Conservation (phyloP, 1,140 invertebrate species). For the Paralvinella palmiformis region DNA sequence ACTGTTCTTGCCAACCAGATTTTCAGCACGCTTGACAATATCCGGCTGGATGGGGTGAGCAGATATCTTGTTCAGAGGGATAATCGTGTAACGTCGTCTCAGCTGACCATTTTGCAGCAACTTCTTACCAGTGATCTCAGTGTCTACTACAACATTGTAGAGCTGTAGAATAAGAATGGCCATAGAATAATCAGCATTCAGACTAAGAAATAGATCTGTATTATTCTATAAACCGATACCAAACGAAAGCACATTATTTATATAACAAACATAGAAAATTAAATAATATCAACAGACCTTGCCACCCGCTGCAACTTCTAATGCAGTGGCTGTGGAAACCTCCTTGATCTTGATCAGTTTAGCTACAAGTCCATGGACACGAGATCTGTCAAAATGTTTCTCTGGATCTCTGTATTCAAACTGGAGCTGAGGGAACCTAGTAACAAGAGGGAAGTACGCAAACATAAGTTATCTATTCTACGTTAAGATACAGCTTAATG, state of each 20-base stretch:
- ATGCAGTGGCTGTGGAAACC: conserved; percentile 65
- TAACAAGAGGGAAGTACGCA: conserved; percentile 21
- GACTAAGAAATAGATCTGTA: no score
- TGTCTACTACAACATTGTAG: conserved; percentile 87
- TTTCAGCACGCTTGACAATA: conserved; percentile 64
- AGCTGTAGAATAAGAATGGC: conserved; percentile 59
- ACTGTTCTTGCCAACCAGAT: conserved; percentile 65
- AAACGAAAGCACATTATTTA: no score
- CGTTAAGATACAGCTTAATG: no score
- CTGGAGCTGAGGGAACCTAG: conserved; percentile 60
- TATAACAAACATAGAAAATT: no score
- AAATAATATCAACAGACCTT: conserved; percentile 63
- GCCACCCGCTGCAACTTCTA: conserved; percentile 81
- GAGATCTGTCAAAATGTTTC: conserved; percentile 65
- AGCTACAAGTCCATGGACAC: conserved; percentile 74
- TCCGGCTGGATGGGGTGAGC: conserved; percentile 58
- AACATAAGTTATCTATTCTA: no score
- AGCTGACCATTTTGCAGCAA: conserved; percentile 77
- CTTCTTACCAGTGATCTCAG: conserved; percentile 74
- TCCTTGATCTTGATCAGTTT: conserved; percentile 72
- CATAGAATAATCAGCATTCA: no score
- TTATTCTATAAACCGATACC: no score
- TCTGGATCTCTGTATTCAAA: conserved; percentile 52
- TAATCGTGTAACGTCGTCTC: conserved; percentile 68
- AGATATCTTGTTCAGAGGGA: conserved; percentile 88